Evolutionary conservation across 2,113 vertebrate genomes (phyloP), one percentile per base, ranked within the genome.

Genomic region (Rhea americana): DNA sequence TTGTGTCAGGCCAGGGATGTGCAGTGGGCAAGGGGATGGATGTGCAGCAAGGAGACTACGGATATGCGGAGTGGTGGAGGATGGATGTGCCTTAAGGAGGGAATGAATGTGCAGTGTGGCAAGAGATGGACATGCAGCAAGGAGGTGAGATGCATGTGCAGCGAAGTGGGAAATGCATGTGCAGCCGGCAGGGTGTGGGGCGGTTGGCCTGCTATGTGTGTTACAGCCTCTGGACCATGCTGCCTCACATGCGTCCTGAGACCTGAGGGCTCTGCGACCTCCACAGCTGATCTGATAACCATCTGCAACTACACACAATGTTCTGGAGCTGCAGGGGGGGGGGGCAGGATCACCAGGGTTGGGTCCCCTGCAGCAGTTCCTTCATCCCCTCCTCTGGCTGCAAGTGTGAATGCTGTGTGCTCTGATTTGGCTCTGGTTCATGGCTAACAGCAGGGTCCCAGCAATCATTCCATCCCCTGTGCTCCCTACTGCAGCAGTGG

Each of bases 271-370:
- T 90, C 73, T 13, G 3, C 5, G 17, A 70, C 91, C 87, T 88
- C 71, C 1, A 1, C 80, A 85, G 75, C 89, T 91, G 85, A 21
- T 25, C 82, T 71, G 89, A 87, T 89, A 83, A 37, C 50, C 85
- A 89, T 91, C 89, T 80, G 63, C 85, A 82, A 25, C 63, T 63
- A 75, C 58, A 89, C 73, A 2, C 14, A 4, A 4, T 47, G 85
- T 89, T 75, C 68, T 89, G 85, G 51, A 86, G 85, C 91, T 32
- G 41, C 2, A 0, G 68, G 85, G 56, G 77, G 85, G 56, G 77
- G 50, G 25, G 11, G 0, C 41, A 43, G 61, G 28, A 30, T 18
- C 0, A 0, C 12, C 72, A 0, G 1, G 55, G 16, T 58, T 32
- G 48, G 55, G 43, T 59, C 74, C 68, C 74, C 87, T 14, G n/a